Evolutionary conservation across 2,797 vertebrate genomes (phyloP).

Genomic region (Margarornis squamiger): DNA sequence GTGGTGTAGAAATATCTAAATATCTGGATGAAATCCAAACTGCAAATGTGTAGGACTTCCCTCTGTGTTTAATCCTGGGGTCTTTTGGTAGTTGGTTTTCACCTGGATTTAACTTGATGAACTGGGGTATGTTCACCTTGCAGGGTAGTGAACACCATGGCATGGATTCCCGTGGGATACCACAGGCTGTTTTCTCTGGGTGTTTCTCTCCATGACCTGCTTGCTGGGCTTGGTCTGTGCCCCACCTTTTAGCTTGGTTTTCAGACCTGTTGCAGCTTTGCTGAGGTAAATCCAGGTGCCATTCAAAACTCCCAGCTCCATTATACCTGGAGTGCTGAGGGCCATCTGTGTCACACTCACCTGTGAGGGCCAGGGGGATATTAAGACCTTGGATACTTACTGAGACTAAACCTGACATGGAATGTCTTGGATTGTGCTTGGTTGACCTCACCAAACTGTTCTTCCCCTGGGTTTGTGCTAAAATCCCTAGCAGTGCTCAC

Average conservation of each 20-base stretch:
- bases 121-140: rapidly evolving
- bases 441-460: neutral
- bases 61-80: neutral
- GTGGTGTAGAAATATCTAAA: neutral
- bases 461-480: neutral
- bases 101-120: neutral
- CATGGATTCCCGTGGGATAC: neutral
- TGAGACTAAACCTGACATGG: neutral
- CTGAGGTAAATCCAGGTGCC: neutral
- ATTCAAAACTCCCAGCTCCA: neutral
- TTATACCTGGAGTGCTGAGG: neutral
- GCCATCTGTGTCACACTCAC: neutral
- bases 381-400: neutral
- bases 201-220: neutral
- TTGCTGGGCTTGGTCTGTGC: neutral
- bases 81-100: neutral
- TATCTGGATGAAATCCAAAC: neutral
- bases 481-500: neutral
- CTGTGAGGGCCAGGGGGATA: neutral
- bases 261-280: neutral
- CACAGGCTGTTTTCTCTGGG: too few species aligned
- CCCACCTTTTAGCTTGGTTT: neutral
- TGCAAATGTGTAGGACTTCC: neutral
- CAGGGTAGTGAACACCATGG: neutral
- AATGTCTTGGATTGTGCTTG: neutral